These are phyloP conservation scores for Talpa occidentalis DNA, from an alignment of 2,113 vertebrate species.

Conservation along the genomic window DNA sequence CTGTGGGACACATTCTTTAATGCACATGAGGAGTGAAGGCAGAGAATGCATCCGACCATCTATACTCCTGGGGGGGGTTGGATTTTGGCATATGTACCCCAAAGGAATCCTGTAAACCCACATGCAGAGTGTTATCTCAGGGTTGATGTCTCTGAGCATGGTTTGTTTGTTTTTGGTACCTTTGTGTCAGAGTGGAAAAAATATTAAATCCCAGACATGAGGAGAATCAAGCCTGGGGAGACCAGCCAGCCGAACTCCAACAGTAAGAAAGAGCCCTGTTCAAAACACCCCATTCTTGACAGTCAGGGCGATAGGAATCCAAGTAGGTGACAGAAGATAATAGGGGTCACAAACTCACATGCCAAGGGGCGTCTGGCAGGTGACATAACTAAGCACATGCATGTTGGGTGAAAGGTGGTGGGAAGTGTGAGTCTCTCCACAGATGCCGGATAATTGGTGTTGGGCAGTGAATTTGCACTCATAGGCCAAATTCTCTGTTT, in stretches of 20 bases:
- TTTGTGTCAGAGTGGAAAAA: neutral
- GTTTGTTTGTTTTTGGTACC: neutral
- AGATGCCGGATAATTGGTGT: neutral
- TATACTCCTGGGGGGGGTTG: neutral
- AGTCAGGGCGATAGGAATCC: neutral
- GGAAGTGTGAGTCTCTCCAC: rapidly evolving
- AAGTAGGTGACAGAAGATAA: neutral
- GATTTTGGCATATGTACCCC: neutral
- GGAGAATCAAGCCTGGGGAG: neutral
- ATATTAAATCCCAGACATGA: neutral
- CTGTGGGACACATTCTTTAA: neutral
- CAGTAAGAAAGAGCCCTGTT: neutral
- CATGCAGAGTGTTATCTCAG: neutral
- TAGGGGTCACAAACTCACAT: neutral
- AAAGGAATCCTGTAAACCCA: conserved; percentile 11
- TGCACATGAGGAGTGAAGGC: neutral
- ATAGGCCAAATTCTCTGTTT: neutral
- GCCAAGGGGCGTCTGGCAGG: neutral
- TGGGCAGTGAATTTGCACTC: neutral
- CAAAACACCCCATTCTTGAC: neutral
- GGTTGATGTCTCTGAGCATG: neutral
- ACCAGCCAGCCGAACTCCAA: neutral
- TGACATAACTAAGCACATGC: neutral
- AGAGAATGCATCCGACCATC: neutral
- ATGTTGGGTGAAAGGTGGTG: neutral